Evolutionary conservation across 2,888 invertebrate species (phyloP).

Genomic region (Polia nebulosa): DNA sequence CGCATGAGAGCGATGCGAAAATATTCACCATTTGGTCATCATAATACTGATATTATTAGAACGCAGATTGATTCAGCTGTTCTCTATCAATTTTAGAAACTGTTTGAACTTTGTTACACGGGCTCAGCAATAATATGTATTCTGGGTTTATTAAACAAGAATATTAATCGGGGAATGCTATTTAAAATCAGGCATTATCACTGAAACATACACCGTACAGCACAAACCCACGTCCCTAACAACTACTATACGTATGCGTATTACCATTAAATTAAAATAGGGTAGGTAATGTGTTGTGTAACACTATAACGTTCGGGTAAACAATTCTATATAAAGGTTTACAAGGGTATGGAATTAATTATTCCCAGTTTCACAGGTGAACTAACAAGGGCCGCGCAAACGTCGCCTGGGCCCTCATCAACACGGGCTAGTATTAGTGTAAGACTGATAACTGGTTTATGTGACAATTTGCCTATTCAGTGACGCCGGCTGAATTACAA

Average conservation of each 20-base stretch:
- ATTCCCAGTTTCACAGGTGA: slow-evolving; percentile 77
- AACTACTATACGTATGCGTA: slow-evolving; percentile 49
- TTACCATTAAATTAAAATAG: slow-evolving; percentile 67
- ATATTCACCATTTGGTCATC: background rate
- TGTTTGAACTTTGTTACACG: background rate
- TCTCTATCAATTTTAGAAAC: background rate
- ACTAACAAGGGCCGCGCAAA: slow-evolving; percentile 71
- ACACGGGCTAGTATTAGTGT: slow-evolving; percentile 68
- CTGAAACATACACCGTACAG: slow-evolving; percentile 38
- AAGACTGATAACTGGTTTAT: slow-evolving; percentile 72
- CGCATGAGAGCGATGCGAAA: background rate
- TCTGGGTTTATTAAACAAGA: slow-evolving; percentile 1
- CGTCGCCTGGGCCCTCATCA: slow-evolving; percentile 67
- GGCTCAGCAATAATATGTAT: background rate
- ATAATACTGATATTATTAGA: background rate
- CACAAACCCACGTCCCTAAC: slow-evolving; percentile 53
- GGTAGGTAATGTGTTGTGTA: slow-evolving; percentile 68
- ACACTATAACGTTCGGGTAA: slow-evolving; percentile 65
- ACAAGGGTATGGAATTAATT: slow-evolving; percentile 73
- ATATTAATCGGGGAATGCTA: slow-evolving; percentile 17
- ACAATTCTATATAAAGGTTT: slow-evolving; percentile 68
- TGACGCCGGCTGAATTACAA: slow-evolving; percentile 58
- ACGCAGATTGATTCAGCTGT: background rate
- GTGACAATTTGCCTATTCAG: slow-evolving; percentile 65
- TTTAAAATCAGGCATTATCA: slow-evolving; percentile 33